Conservation (phyloP, 35 echinoderm and acorn worm genomes). For the Eucidaris tribuloides region DNA sequence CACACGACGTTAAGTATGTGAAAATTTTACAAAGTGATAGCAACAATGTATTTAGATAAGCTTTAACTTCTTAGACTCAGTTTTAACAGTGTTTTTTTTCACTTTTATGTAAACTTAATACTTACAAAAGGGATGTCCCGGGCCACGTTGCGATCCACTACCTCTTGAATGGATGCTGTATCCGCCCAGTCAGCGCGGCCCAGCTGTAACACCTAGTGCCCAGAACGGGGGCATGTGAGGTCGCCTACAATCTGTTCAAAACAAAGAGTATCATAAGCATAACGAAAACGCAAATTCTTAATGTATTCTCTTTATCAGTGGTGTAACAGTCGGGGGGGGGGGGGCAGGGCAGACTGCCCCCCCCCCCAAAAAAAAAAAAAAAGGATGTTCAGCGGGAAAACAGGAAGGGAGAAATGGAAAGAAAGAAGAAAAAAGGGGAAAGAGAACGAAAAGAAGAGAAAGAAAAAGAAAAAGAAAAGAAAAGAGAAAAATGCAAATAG, state of each 20-base stretch:
- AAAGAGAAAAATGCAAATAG: background rate
- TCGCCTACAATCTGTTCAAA: slow-evolving; percentile 47
- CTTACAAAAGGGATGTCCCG: slow-evolving; percentile 73
- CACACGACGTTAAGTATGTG: too few species aligned
- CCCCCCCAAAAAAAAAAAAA: too few species aligned
- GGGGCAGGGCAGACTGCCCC: too few species aligned
- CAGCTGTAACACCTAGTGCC: slow-evolving; percentile 66
- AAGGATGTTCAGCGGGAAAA: too few species aligned
- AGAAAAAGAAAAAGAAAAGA: background rate
- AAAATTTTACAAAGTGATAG: too few species aligned
- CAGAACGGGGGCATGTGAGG: slow-evolving; percentile 70
- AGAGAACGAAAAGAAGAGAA: background rate
- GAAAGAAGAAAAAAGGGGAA: background rate
- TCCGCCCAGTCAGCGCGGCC: slow-evolving; percentile 19
- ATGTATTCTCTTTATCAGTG: too few species aligned
- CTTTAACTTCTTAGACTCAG: too few species aligned
- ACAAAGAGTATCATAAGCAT: background rate
- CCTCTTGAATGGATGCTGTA: slow-evolving; percentile 8
- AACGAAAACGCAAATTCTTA: background rate
- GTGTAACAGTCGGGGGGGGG: background rate
- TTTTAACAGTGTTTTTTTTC: too few species aligned
- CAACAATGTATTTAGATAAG: too few species aligned
- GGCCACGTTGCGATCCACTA: slow-evolving; percentile 44
- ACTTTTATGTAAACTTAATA: too few species aligned
- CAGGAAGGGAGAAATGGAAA: background rate